Evolutionary conservation across 2,888 invertebrate genomes (phyloP).

Genomic region (Synergus laeviventris): DNA sequence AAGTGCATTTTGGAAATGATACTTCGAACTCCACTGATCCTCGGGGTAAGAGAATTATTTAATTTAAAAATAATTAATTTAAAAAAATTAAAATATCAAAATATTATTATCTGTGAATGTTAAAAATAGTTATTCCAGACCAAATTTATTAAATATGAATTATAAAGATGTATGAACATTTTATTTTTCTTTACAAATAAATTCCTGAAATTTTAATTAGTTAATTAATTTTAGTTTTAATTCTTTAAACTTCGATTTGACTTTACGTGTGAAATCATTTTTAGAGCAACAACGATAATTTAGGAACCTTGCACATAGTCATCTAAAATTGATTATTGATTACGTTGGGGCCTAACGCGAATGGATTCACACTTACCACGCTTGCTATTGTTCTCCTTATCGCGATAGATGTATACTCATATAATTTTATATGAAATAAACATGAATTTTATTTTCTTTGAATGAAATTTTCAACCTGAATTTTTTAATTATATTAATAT

Average conservation of each 20-base stretch:
- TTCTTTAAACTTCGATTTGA: neutral
- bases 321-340: slow-evolving; percentile 28
- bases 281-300: neutral
- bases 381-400: slow-evolving; percentile 33
- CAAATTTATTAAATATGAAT: neutral
- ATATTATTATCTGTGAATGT: neutral
- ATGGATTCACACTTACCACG: slow-evolving; percentile 24
- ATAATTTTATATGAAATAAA: slow-evolving; percentile 13
- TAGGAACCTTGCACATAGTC: slow-evolving; percentile 7
- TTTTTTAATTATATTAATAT: neutral
- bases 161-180: neutral
- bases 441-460: neutral
- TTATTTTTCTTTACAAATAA: neutral
- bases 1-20: neutral
- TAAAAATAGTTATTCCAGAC: neutral
- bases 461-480: neutral
- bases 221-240: too few species aligned
- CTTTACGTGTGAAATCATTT: neutral
- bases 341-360: slow-evolving; percentile 7
- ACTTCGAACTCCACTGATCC: neutral
- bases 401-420: slow-evolving; percentile 1
- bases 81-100: neutral
- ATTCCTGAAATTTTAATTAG: neutral
- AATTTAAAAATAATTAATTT: too few species aligned
- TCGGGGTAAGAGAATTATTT: neutral